Percentiles rank a stretch among this genome's conserved stretches.
These are phyloP conservation scores for Toxotes chatareus DNA, from an alignment of 2,113 vertebrate genomes.

Conservation along the genomic window DNA sequence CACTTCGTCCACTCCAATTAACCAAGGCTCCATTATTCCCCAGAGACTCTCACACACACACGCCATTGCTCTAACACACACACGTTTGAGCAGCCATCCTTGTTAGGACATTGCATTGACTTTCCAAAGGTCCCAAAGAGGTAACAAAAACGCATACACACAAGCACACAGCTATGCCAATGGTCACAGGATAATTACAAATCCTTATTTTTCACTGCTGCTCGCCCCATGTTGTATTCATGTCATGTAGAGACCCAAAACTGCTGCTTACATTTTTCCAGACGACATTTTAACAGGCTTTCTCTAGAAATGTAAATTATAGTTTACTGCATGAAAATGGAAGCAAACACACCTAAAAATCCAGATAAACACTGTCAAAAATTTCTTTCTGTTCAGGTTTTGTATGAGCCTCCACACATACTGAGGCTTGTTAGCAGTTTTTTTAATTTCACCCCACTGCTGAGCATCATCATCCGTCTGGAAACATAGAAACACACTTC, in stretches of 20 bases:
- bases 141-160: no score
- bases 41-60: slow-evolving; percentile 18
- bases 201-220: slow-evolving; percentile 28
- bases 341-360: slow-evolving; percentile 4
- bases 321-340: neutral
- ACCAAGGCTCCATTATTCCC: slow-evolving; percentile 60
- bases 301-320: neutral
- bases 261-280: slow-evolving; percentile 3
- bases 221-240: slow-evolving; percentile 4
- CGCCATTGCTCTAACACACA: neutral
- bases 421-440: slow-evolving; percentile 31
- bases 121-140: no score
- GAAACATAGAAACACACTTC: slow-evolving; percentile 23
- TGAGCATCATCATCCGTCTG: slow-evolving; percentile 38
- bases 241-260: neutral
- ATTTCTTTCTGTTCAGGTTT: neutral
- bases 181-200: slow-evolving; percentile 59
- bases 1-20: slow-evolving; percentile 76
- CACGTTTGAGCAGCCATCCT: no score
- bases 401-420: slow-evolving; percentile 9
- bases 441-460: slow-evolving; percentile 10
- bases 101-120: no score
- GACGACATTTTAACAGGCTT: neutral
- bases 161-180: neutral
- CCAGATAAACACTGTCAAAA: slow-evolving; percentile 2